Conservation (phyloP, 1,140 invertebrate species). For the Liolophura sinensis region DNA sequence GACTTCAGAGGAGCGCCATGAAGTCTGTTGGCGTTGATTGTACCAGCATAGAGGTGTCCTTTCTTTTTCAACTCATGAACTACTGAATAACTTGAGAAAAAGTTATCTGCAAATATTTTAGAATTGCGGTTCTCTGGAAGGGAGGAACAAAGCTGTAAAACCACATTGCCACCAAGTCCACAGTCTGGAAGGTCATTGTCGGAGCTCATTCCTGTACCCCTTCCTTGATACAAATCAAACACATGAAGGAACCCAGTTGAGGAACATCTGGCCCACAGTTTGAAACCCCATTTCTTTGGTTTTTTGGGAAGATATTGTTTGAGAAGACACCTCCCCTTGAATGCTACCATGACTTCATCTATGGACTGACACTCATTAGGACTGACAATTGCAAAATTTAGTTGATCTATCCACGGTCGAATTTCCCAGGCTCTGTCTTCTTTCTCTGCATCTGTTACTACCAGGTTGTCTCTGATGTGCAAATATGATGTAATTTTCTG, state of each 20-base stretch:
- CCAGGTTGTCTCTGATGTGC: conserved; percentile 20
- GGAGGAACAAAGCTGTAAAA: background rate
- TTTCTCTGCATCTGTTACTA: conserved; percentile 10
- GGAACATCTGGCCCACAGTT: conserved; percentile 22
- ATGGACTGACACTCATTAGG: conserved; percentile 15
- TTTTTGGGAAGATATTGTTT: conserved; percentile 31
- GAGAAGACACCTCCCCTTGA: conserved; percentile 25
- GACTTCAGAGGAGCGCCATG: conserved; percentile 13
- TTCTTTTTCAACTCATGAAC: too few species aligned
- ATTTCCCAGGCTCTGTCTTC: conserved; percentile 16
- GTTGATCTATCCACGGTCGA: conserved; percentile 11
- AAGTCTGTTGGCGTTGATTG: conserved; percentile 20
- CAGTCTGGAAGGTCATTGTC: background rate
- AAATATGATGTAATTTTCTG: conserved; percentile 3
- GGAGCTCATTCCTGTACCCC: too few species aligned
- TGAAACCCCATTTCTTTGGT: conserved; percentile 34
- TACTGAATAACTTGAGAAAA: conserved; percentile 6
- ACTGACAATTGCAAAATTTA: conserved; percentile 9
- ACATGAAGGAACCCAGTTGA: conserved; percentile 25
- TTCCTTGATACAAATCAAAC: conserved; percentile 26
- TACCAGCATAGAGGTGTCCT: conserved; percentile 20
- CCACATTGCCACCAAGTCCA: background rate
- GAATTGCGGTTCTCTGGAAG: conserved; percentile 1
- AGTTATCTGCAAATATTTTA: conserved; percentile 16
- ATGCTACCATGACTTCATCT: conserved; percentile 25